Conservation (phyloP, 2,888 invertebrate species). For the Galeruca laticollis region DNA sequence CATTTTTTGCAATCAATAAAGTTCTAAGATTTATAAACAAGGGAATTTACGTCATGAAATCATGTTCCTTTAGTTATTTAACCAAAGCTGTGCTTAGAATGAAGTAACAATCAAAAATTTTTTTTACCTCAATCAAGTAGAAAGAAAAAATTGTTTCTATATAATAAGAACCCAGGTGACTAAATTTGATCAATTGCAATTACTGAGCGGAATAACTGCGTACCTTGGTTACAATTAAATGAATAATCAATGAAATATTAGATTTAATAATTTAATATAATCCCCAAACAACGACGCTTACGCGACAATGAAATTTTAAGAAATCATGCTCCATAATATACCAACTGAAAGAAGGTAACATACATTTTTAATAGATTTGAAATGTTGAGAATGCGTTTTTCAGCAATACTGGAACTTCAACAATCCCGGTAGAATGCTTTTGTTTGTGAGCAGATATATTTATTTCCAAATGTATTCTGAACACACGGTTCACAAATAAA, state of each 20-base stretch:
- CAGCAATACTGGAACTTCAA: conserved; percentile 38
- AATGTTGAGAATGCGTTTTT: conserved; percentile 39
- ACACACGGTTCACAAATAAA: conserved; percentile 2
- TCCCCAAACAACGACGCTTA: background rate
- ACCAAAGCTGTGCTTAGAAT: background rate
- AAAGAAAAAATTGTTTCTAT: no score
- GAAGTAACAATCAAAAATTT: background rate
- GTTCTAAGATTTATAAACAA: background rate
- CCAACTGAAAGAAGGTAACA: conserved; percentile 41
- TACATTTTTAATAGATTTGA: conserved; percentile 50
- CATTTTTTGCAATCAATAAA: conserved; percentile 7
- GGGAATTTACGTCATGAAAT: background rate
- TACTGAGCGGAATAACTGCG: no score
- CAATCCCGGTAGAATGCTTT: conserved; percentile 41
- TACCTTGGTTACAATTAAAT: no score
- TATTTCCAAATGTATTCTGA: conserved; percentile 24
- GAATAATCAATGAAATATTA: no score
- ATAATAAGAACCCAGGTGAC: no score
- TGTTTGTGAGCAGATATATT: conserved; percentile 44
- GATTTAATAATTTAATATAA: no score
- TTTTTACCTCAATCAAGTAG: no score
- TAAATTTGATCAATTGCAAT: no score
- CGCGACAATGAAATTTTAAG: conserved; percentile 51
- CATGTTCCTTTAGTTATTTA: no score
- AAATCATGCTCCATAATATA: conserved; percentile 55